These are phyloP conservation scores for Adelosebastes latens DNA, from an alignment of 2,797 vertebrate species.

Conservation along the genomic window DNA sequence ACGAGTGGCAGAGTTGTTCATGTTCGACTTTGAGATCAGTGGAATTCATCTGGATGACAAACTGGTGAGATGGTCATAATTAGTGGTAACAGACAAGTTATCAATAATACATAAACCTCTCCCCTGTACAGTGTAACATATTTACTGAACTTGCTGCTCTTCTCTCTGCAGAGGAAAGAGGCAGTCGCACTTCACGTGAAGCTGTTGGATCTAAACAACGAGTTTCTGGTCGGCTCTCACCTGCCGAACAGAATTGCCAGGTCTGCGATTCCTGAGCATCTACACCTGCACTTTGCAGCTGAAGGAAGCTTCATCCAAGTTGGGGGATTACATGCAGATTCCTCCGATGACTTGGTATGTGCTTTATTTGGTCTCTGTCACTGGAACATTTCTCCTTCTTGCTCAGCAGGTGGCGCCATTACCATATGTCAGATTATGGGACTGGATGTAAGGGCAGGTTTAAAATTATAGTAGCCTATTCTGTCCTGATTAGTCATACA, in stretches of 20 bases:
- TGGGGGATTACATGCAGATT: slow-evolving; percentile 90
- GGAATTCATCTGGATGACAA: slow-evolving; percentile 96
- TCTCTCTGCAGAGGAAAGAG: slow-evolving; percentile 85
- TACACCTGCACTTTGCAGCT: slow-evolving; percentile 85
- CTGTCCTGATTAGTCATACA: not conserved
- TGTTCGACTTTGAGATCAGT: slow-evolving; percentile 99
- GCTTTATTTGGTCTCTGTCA: not conserved
- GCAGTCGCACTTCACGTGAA: slow-evolving; percentile 92
- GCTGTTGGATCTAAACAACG: slow-evolving; percentile 92
- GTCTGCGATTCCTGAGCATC: slow-evolving; percentile 87
- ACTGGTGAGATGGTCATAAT: slow-evolving; percentile 82
- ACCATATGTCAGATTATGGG: not conserved
- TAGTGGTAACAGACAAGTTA: not conserved
- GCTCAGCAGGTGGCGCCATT: slow-evolving; percentile 61
- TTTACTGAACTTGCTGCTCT: not conserved
- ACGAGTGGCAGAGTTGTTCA: slow-evolving; percentile 95
- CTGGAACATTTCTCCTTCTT: not conserved
- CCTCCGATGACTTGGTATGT: slow-evolving; percentile 90
- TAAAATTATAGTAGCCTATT: fast-evolving
- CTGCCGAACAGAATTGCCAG: slow-evolving; percentile 91
- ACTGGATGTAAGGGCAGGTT: not conserved
- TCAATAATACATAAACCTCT: not conserved
- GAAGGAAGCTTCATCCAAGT: slow-evolving; percentile 89
- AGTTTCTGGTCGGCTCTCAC: slow-evolving; percentile 90
- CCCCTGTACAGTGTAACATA: not conserved